Percentiles rank a stretch among this genome's conserved stretches.
Evolutionary conservation across 64 coral and sea anemone species (phyloP).

Genomic region (Platygyra sinensis): DNA sequence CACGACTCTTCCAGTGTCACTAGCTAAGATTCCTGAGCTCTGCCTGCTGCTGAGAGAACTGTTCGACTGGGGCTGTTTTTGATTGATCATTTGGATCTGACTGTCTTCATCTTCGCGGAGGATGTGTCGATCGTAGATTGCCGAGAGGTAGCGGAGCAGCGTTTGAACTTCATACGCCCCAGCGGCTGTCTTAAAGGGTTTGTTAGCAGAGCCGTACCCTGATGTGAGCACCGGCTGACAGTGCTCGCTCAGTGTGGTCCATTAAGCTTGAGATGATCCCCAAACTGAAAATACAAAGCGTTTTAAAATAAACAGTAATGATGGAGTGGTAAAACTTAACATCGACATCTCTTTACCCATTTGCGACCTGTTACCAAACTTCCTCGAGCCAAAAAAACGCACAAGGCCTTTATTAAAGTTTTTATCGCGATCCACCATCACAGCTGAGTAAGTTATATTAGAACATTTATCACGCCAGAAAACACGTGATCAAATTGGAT

Average conservation of each 20-base stretch:
- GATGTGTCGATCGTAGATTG: slow-evolving; percentile 89
- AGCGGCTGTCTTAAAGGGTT: slow-evolving; percentile 45
- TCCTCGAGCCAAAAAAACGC: no score
- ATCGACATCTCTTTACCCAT: no score
- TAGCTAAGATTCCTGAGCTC: slow-evolving; percentile 77
- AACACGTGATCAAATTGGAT: no score
- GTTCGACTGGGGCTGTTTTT: slow-evolving; percentile 28
- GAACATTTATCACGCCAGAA: no score
- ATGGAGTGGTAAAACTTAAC: background rate
- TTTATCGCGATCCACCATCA: no score
- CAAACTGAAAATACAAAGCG: slow-evolving; percentile 45
- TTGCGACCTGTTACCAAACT: no score
- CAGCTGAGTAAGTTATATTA: no score
- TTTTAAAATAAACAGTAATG: background rate
- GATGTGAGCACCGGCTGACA: slow-evolving; percentile 68
- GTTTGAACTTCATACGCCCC: slow-evolving; percentile 83
- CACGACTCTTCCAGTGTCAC: slow-evolving; percentile 81
- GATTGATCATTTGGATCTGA: slow-evolving; percentile 27
- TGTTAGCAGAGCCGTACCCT: slow-evolving; percentile 24
- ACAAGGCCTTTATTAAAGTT: no score
- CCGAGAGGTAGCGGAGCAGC: slow-evolving; percentile 70
- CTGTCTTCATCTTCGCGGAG: slow-evolving; percentile 82
- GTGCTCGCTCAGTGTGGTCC: slow-evolving; percentile 73
- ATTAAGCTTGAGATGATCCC: slow-evolving; percentile 86
- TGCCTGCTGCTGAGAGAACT: slow-evolving; percentile 65